Base-by-base conservation (phyloP, 2,797 vertebrate species). In the Melanotaenia trifasciata region DNA sequence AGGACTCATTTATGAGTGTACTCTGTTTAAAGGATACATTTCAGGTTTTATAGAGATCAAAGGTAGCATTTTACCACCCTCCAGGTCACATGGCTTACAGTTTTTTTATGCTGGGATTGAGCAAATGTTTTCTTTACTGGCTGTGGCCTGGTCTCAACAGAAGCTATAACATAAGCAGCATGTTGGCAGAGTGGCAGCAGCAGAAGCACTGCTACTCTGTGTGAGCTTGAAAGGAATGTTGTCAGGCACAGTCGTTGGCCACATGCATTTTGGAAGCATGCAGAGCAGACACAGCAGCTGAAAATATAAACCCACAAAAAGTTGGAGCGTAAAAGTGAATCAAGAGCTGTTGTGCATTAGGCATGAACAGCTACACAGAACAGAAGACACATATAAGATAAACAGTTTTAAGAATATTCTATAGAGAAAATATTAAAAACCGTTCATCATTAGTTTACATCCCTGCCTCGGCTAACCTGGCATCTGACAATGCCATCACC, bases 371-470 rank as follows among this genome's bases (percentile, higher is more conserved):
- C 53, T 16, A 30, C 51, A 54, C 13, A 36, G 24, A 26, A 16
- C 10, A n/a, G 6, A 20, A 47, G 45, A 16, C 16, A 53, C 13
- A 12, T 10, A 0, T 47, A 12, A 26, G 24, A 47, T 24, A 50
- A 64, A 58, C 3, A 36, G 58, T 10, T 57, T 57, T 16, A 58
- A 30, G 11, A 72, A 43, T 20, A 71, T 65, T 74, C 67, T 33
- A 12, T 58, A 67, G 38, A 38, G 10, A 24, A 53, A 24, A 22
- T 22, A 24, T 13, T 14, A 45, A 45, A 18, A 45, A 6, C 4
- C 16, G 16, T 56, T 28, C 9, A 5, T 56, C 53, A 14, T 56
- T 13, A 28, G 26, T 56, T 56, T 16, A 56, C 26, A 26, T 24
- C 26, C 26, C 24, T 56, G 53, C 26, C 22, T 53, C 50, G 11